phyloP scores from a whole-genome alignment of 2,797 vertebrate species.

The Megalops cyprinoides region DNA sequence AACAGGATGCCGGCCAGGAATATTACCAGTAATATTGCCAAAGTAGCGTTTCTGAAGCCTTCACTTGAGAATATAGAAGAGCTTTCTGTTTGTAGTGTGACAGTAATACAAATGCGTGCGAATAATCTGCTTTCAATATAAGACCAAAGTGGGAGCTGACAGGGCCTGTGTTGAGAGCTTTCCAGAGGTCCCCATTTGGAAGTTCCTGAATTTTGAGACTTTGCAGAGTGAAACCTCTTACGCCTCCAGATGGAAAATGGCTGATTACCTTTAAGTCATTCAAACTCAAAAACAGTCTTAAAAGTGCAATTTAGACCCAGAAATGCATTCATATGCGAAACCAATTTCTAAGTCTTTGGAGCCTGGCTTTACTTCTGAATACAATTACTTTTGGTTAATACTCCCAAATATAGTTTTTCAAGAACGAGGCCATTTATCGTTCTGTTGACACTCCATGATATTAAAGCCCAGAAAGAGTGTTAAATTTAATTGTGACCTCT shows the following conservation, averaged over 20 bases:
- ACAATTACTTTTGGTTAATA: slow-evolving; percentile 61
- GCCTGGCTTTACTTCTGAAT: slow-evolving; percentile 47
- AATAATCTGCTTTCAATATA: background rate
- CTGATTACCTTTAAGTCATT: background rate
- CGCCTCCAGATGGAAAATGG: background rate
- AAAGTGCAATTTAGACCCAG: background rate
- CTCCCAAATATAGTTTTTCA: slow-evolving; percentile 56
- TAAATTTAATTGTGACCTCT: slow-evolving; percentile 82
- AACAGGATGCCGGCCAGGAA: background rate
- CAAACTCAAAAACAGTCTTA: slow-evolving; percentile 3
- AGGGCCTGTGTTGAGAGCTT: too few relatives aligned
- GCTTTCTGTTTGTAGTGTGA: background rate
- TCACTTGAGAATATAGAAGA: background rate
- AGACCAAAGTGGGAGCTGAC: background rate
- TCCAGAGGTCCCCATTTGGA: background rate
- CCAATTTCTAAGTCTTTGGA: slow-evolving; percentile 41
- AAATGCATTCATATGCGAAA: slow-evolving; percentile 45
- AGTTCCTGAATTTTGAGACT: background rate
- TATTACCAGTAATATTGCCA: background rate
- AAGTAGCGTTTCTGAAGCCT: background rate
- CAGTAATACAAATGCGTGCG: background rate
- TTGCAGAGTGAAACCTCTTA: background rate
- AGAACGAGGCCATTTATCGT: slow-evolving; percentile 73
- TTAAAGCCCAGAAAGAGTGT: slow-evolving; percentile 72
- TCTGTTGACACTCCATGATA: slow-evolving; percentile 69